phyloP scores from a whole-genome alignment of 37 sponge, comb jelly and placozoan species.

The Aplysina aerophoba region DNA sequence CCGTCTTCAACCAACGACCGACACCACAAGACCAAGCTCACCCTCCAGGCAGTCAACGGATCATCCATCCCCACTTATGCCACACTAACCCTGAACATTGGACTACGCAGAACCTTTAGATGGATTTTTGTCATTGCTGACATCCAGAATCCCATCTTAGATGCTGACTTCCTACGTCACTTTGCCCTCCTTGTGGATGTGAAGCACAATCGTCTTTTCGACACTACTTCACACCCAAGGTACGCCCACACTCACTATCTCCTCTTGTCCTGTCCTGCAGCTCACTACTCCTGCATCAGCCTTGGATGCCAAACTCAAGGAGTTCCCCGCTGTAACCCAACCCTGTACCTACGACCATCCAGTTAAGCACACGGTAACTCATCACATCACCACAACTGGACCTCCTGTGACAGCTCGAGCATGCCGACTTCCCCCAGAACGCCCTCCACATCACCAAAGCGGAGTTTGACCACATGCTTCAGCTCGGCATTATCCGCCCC shows the following conservation, averaged over 20 bases:
- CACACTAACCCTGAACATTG: constrained; percentile 61
- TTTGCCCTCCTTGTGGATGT: constrained; percentile 65
- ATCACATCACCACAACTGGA: constrained; percentile 68
- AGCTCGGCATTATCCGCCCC: constrained; percentile 66
- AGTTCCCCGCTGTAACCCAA: constrained; percentile 50
- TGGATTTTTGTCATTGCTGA: constrained; percentile 83
- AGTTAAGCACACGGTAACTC: constrained; percentile 50
- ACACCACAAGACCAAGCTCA: neutral
- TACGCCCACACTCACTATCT: neutral
- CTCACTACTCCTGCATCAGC: constrained; percentile 26
- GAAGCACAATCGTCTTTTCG: constrained; percentile 27
- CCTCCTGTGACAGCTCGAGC: constrained; percentile 66
- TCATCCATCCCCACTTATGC: constrained; percentile 66
- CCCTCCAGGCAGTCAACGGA: constrained; percentile 43
- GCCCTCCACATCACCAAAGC: constrained; percentile 46
- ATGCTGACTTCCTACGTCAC: constrained; percentile 63
- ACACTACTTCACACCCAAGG: constrained; percentile 41
- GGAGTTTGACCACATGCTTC: constrained; percentile 72
- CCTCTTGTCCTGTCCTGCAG: constrained; percentile 32
- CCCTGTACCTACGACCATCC: constrained; percentile 33
- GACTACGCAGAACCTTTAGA: constrained; percentile 45
- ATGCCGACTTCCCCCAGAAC: constrained; percentile 61
- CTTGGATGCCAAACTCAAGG: constrained; percentile 36
- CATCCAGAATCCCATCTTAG: constrained; percentile 59
- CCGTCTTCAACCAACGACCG: constrained; percentile 33